Base-by-base conservation (phyloP, 2,113 vertebrate genomes). In the Oreochromis tanganicae region DNA sequence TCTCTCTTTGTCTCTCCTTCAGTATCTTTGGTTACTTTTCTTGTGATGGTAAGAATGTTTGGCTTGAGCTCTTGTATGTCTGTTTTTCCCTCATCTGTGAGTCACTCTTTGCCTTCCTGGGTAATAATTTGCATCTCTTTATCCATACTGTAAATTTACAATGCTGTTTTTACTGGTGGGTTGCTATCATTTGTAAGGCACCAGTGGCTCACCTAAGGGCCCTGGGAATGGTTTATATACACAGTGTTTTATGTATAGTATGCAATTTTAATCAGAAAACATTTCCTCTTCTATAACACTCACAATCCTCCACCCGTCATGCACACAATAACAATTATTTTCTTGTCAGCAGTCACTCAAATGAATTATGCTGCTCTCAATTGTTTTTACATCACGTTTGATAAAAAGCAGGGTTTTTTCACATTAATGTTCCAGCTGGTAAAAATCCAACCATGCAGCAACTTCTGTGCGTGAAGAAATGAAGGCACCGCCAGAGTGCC, bases 401-500 rank as follows among this genome's bases (percentile, higher is more conserved):
- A 8, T 71, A 71, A 24, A 43, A 24, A 71, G 0, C 63, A 41
- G 5, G 0, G 1, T 3, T 68, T n/a, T 71, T 24, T 7, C 66
- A 27, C 2, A 68, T 38, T 38, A 68, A 5, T 0, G 63, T 68
- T 41, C 19, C 2, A 68, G 36, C 36, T 68, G 19, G 36, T 41
- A 41, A 1, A 68, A 68, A 14, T 41, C 11, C 1, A 41, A 68
- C 36, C 36, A 21, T 8, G 19, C 63, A 73, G 8, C 66, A 46
- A 43, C 38, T 4, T 46, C 66, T 73, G 66, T 24, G 12, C 5
- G 2, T 9, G 38, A 43, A 71, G 36, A 71, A 14, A 71, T 1
- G 7, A 4, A 16, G 38, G 21, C 36, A 21, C 6, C 3, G 7
- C 56, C 10, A 13, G 10, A 2, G 63, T 0, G 0, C 6, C 36